Percentiles rank a stretch among this genome's conserved stretches.
Conservation (phyloP, 2,797 vertebrate species). For the Numenius phaeopus region DNA sequence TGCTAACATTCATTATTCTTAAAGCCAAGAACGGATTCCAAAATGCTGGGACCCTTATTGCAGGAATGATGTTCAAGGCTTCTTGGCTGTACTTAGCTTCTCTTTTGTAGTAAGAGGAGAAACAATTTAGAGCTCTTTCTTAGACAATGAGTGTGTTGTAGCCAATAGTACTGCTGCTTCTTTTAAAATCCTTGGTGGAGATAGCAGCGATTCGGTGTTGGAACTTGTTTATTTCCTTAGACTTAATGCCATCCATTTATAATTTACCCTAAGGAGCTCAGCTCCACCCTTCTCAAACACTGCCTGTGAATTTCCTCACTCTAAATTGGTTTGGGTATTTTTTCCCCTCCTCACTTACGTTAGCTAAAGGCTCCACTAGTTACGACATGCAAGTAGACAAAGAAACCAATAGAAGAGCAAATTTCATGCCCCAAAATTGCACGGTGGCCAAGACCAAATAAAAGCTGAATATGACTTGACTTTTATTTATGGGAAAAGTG, state of each 20-base stretch:
- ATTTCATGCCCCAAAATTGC: neutral
- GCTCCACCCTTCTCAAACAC: slow-evolving; percentile 64
- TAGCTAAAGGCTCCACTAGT: slow-evolving; percentile 44
- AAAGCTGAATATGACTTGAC: neutral
- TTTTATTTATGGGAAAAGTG: neutral
- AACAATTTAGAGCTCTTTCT: neutral
- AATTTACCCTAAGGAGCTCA: slow-evolving; percentile 65
- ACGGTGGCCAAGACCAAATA: neutral
- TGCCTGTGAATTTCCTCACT: slow-evolving; percentile 55
- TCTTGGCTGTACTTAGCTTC: neutral
- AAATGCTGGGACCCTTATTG: neutral
- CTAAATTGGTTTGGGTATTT: slow-evolving; percentile 29
- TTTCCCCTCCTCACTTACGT: neutral
- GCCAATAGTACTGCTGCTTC: neutral
- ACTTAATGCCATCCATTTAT: slow-evolving; percentile 49
- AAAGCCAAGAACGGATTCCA: slow-evolving; percentile 32
- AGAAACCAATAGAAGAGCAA: slow-evolving; percentile 21
- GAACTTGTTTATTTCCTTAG: slow-evolving; percentile 67
- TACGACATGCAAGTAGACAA: slow-evolving; percentile 29
- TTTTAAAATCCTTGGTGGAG: slow-evolving; percentile 21
- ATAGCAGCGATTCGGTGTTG: neutral
- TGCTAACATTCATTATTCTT: slow-evolving; percentile 6
- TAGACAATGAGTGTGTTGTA: neutral
- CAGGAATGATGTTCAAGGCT: neutral
- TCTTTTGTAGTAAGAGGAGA: neutral